phyloP scores from a whole-genome alignment of 2,888 invertebrate genomes.

The Halictus ligatus region DNA sequence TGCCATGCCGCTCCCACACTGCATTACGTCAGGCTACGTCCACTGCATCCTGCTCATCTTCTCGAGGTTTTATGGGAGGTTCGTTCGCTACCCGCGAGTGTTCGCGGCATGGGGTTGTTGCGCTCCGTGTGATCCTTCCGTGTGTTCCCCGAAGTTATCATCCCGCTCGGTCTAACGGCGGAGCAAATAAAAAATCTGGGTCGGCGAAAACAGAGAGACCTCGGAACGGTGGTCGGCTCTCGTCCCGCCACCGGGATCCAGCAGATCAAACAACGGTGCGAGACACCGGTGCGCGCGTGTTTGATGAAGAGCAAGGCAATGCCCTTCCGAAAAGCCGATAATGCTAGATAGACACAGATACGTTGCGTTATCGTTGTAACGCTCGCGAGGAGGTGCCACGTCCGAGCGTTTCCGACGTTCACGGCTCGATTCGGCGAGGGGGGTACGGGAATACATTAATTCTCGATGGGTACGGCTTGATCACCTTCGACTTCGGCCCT shows the following conservation, averaged over 20 bases:
- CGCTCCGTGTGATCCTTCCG: conserved; percentile 32
- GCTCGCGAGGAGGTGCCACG: neutral
- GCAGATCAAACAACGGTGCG: conserved; percentile 19
- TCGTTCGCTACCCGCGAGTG: conserved; percentile 40
- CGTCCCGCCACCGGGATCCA: conserved; percentile 3
- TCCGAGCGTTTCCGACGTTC: conserved; percentile 29
- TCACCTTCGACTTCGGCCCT: conserved; percentile 57
- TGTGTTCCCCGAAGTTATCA: conserved; percentile 27
- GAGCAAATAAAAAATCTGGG: conserved; percentile 6
- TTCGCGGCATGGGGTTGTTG: conserved; percentile 62
- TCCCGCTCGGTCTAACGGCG: neutral
- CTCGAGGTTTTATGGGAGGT: conserved; percentile 55
- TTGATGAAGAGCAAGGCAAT: conserved; percentile 31
- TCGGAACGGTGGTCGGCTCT: neutral
- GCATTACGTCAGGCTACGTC: conserved; percentile 76
- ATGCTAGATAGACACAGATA: conserved; percentile 54
- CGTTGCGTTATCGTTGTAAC: conserved; percentile 39
- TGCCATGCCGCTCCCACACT: conserved; percentile 76
- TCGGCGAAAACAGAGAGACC: conserved; percentile 1
- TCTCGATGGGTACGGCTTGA: conserved; percentile 34
- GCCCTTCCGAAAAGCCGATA: conserved; percentile 58
- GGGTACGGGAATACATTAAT: conserved; percentile 47
- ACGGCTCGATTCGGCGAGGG: neutral
- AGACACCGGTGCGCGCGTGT: conserved; percentile 27
- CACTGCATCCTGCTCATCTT: conserved; percentile 62